phyloP scores from a whole-genome alignment of 2,113 vertebrate genomes.

The Neotoma lepida region DNA sequence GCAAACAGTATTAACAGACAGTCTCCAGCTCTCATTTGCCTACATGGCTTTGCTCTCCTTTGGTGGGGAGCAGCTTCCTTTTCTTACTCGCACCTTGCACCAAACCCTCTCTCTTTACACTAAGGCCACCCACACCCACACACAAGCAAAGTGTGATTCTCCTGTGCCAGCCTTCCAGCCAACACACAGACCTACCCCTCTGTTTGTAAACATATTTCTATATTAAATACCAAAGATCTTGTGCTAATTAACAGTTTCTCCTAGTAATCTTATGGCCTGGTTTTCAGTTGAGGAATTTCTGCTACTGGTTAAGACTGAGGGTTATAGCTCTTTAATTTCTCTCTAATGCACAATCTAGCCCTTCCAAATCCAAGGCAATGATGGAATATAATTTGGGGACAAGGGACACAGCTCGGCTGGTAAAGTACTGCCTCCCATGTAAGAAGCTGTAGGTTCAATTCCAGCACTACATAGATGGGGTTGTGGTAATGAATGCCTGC shows the following conservation, averaged over 20 bases:
- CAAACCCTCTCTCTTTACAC: not conserved
- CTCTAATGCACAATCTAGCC: not conserved
- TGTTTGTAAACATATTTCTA: not conserved
- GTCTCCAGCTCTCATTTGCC: not conserved
- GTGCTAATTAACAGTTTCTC: not conserved
- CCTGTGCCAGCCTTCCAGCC: not conserved
- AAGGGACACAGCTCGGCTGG: not conserved
- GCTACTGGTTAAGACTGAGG: not conserved
- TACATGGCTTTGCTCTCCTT: constrained; percentile 14
- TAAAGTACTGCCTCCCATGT: not conserved
- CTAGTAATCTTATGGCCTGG: not conserved
- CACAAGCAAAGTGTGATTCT: not conserved
- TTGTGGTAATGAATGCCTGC: not conserved
- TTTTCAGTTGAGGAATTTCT: constrained; percentile 32
- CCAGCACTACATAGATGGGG: too few species aligned
- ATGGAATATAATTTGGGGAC: not conserved
- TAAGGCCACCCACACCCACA: not conserved
- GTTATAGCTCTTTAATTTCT: not conserved
- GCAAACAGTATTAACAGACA: not conserved
- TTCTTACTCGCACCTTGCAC: not conserved
- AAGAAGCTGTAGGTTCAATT: not conserved
- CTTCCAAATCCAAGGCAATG: not conserved
- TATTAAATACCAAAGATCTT: not conserved
- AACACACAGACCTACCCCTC: not conserved
- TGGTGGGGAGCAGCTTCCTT: not conserved